phyloP scores from a whole-genome alignment of 2,113 vertebrate genomes.

The Campylorhamphus procurvoides region DNA sequence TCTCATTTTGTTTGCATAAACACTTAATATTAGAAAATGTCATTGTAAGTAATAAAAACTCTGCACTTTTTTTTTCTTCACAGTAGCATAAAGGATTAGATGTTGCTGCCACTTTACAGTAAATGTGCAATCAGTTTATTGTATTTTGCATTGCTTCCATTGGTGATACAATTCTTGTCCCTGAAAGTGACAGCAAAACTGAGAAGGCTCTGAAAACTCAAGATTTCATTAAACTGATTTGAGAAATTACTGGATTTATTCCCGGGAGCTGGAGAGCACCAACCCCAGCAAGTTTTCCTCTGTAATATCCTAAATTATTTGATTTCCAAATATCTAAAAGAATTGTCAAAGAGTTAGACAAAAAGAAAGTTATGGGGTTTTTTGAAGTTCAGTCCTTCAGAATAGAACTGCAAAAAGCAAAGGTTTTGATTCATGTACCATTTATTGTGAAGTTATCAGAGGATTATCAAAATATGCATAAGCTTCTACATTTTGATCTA shows the following conservation, averaged over 20 bases:
- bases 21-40: not conserved
- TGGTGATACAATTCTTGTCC: not conserved
- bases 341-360: not conserved
- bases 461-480: not conserved
- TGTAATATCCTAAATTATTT: not conserved
- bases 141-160: not conserved
- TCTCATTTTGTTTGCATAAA: not conserved
- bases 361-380: accelerated
- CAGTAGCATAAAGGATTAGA: not conserved
- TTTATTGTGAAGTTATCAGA: not conserved
- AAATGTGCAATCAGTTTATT: not conserved
- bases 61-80: not conserved
- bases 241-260: not conserved
- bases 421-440: accelerated
- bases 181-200: not conserved
- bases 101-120: not conserved
- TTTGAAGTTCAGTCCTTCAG: not conserved
- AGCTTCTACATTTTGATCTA: not conserved
- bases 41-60: not conserved
- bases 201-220: not conserved
- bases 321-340: not conserved
- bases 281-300: not conserved
- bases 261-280: not conserved
- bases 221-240: not conserved
- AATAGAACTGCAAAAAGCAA: not conserved